A percentile compares a stretch with the other conserved stretches of the same genome.
Conservation (phyloP, 2,888 invertebrate species). For the Campoletis raptor region DNA sequence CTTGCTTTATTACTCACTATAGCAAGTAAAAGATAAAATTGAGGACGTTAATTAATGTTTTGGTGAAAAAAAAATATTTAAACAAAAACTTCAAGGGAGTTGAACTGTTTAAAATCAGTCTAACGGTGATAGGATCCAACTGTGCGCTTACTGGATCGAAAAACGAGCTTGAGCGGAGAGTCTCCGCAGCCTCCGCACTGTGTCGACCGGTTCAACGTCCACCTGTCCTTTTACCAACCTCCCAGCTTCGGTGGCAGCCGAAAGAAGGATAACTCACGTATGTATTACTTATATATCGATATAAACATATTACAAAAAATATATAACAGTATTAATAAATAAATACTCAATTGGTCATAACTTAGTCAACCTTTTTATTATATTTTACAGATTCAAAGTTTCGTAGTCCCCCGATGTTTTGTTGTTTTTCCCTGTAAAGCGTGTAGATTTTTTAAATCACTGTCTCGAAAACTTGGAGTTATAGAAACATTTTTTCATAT, state of each 20-base stretch:
- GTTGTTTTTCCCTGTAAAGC: neutral
- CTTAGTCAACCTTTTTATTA: neutral
- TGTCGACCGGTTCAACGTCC: constrained; percentile 67
- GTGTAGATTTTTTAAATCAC: neutral
- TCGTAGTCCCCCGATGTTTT: neutral
- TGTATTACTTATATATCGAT: constrained; percentile 14
- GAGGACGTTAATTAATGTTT: neutral
- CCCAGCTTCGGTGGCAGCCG: constrained; percentile 24
- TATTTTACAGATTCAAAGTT: neutral
- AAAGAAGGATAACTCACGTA: constrained; percentile 58
- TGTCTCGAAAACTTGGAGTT: neutral
- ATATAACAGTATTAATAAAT: neutral
- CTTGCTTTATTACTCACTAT: neutral
- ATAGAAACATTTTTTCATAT: neutral
- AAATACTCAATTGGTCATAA: neutral
- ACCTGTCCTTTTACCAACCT: constrained; percentile 65
- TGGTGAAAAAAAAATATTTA: neutral
- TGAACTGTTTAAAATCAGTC: neutral
- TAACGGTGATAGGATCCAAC: constrained; percentile 22
- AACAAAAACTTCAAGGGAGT: neutral
- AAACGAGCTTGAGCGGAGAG: constrained; percentile 29
- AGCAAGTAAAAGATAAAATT: neutral
- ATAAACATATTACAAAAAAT: constrained; percentile 15
- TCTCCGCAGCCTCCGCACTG: constrained; percentile 46
- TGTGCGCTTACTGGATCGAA: constrained; percentile 34